A percentile compares a stretch with the other conserved stretches of the same genome.
phyloP scores from a whole-genome alignment of 2,888 invertebrate species.

The Melanotus villosus region DNA sequence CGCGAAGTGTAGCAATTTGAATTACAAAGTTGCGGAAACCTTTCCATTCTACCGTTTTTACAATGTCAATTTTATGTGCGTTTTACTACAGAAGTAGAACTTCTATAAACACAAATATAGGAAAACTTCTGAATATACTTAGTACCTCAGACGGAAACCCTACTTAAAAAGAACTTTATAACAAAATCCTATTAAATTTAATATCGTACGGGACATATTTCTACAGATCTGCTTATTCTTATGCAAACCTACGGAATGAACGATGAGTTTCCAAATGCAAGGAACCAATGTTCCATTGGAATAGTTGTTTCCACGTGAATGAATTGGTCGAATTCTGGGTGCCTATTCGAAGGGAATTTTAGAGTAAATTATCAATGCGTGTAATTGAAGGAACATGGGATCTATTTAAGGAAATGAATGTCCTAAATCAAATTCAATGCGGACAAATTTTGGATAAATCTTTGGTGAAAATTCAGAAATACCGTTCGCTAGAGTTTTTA shows the following conservation, averaged over 20 bases:
- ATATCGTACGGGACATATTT: slow-evolving; percentile 12
- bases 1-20: slow-evolving; percentile 19
- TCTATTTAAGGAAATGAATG: neutral
- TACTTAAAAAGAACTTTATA: neutral
- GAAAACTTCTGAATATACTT: slow-evolving; percentile 21
- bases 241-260: neutral
- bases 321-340: slow-evolving; percentile 8
- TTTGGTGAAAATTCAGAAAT: too few species aligned
- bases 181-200: slow-evolving; percentile 15
- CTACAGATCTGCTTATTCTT: slow-evolving; percentile 1
- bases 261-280: slow-evolving; percentile 14
- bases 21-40: slow-evolving; percentile 35
- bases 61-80: slow-evolving; percentile 34
- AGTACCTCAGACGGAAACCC: neutral
- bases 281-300: slow-evolving; percentile 4
- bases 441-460: too few species aligned
- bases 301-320: slow-evolving; percentile 13
- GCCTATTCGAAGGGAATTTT: neutral
- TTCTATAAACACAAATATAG: slow-evolving; percentile 26
- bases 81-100: slow-evolving; percentile 15
- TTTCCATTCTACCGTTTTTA: slow-evolving; percentile 19
- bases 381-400: neutral
- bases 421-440: neutral
- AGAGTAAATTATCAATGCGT: slow-evolving; percentile 16
- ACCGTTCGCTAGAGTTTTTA: too few species aligned